Base-by-base conservation (phyloP, 2,888 invertebrate genomes). In the Nomada flava region DNA sequence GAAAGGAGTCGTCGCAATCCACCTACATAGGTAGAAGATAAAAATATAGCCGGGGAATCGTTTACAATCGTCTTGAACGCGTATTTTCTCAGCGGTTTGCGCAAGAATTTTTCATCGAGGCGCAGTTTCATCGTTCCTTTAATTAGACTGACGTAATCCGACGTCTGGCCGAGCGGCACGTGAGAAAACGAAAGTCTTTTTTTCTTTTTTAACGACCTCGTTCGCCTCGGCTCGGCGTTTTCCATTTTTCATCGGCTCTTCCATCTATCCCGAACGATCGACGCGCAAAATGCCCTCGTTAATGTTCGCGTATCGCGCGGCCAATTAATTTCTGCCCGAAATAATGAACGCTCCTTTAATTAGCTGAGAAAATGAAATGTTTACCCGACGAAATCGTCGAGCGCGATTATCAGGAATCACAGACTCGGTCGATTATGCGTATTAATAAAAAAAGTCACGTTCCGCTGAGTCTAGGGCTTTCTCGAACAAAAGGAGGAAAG, bases 111-210 rank as follows among this genome's bases (percentile, higher is more conserved):
- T 88, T 84, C 83, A 79, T 69, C 80, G 79, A 57, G 70, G 29
- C 73, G 76, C 60, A 62, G 76, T 73, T 81, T 70, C 79, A 67
- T 65, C 63, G 83, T 72, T 76, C 70, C 74, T 79, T 77, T 87
- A 87, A 84, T 87, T 85, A 76, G 79, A 55, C 11, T 87, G 84
- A 84, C 82, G 88, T 70, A 88, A 85, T 73, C 9, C 4, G 23
- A 15, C 59, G 76, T 65, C 72, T 80, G 76, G 65, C 57, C 68
- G 62, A 55, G 63, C 42, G 26, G 23, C 70, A 82, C 82, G 86
- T 88, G 87, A 88, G 87, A 87, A 87, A 87, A 88, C 77, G 88
- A 87, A 86, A 87, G 88, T 88, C 65, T 67, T 79, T 86, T 78
- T 36, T 36, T 7, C 36, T 36, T 36, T 36, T 36, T 76, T 74